Percentiles rank a stretch among this genome's conserved stretches.
Conservation (phyloP, 2,888 invertebrate genomes). For the Teleogryllus oceanicus region DNA sequence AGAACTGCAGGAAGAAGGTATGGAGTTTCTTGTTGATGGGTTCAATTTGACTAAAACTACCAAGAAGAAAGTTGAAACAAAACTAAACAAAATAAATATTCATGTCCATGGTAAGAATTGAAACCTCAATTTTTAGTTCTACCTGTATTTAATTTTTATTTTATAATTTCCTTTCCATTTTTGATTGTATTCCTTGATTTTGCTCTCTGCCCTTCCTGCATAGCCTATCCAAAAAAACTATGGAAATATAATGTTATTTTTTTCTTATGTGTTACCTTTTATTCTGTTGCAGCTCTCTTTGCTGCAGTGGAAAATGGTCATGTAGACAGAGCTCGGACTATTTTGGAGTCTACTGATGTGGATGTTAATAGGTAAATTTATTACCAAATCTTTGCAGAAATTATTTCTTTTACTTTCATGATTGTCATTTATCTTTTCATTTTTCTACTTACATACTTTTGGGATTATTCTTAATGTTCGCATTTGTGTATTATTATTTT, state of each 20-base stretch:
- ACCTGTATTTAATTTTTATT: background rate
- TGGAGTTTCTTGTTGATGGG: conserved; percentile 44
- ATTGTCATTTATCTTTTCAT: too few species aligned
- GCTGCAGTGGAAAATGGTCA: conserved; percentile 95
- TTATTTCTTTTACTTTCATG: background rate
- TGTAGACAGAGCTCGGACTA: conserved; percentile 84
- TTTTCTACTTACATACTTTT: background rate
- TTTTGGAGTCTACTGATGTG: conserved; percentile 86
- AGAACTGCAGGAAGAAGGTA: conserved; percentile 39
- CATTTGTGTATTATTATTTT: conserved; percentile 38
- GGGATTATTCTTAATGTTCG: background rate
- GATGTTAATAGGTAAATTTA: conserved; percentile 83
- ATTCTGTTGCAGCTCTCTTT: conserved; percentile 71
- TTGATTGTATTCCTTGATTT: background rate
- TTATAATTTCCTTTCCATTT: conserved; percentile 23
- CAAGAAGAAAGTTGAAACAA: conserved; percentile 60
- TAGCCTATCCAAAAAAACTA: too few species aligned
- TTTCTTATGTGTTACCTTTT: background rate
- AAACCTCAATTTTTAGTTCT: background rate
- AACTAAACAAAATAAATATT: conserved; percentile 74
- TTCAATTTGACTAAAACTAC: conserved; percentile 42
- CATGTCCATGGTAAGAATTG: conserved; percentile 74
- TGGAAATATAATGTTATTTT: background rate
- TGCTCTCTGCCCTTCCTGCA: too few species aligned
- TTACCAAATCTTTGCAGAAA: background rate